Percentiles rank a stretch among this genome's conserved stretches.
These are phyloP conservation scores for Scolopax bukidnonensis DNA, from an alignment of 2,797 vertebrate species.

Conservation along the genomic window DNA sequence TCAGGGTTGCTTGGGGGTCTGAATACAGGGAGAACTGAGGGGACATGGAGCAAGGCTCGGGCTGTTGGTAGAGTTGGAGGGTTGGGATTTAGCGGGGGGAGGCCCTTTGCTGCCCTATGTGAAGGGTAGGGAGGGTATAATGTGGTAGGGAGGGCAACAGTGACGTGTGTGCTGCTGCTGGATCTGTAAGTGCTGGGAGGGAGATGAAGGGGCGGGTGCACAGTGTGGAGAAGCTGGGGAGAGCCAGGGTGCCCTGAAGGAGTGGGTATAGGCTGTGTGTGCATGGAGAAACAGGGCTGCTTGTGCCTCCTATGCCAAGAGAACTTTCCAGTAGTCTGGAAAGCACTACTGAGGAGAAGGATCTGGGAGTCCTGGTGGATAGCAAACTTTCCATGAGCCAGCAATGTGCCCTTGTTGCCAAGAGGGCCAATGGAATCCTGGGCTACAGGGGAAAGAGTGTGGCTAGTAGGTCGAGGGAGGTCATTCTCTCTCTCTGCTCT, in stretches of 20 bases:
- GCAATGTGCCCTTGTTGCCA: no score
- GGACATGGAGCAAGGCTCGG: neutral
- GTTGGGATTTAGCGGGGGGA: rapidly evolving
- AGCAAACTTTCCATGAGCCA: no score
- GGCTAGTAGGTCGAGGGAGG: no score
- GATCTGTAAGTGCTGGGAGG: neutral
- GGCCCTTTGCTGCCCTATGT: rapidly evolving
- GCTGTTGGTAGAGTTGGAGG: rapidly evolving
- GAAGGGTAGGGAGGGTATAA: neutral
- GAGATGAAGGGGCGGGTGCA: rapidly evolving
- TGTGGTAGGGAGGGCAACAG: rapidly evolving
- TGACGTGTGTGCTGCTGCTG: neutral
- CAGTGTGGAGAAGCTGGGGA: neutral
- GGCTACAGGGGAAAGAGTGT: no score
- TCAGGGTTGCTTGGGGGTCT: rapidly evolving
- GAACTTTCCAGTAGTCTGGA: no score
- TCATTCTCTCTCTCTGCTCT: no score
- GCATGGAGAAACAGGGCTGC: neutral
- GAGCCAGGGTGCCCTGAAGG: neutral
- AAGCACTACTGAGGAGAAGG: no score
- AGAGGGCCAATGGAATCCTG: no score
- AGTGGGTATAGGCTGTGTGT: neutral
- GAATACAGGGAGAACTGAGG: neutral
- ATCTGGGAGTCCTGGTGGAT: no score
- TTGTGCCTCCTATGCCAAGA: neutral